Conservation (phyloP, 2,888 invertebrate genomes). For the Drosophila borborema region DNA sequence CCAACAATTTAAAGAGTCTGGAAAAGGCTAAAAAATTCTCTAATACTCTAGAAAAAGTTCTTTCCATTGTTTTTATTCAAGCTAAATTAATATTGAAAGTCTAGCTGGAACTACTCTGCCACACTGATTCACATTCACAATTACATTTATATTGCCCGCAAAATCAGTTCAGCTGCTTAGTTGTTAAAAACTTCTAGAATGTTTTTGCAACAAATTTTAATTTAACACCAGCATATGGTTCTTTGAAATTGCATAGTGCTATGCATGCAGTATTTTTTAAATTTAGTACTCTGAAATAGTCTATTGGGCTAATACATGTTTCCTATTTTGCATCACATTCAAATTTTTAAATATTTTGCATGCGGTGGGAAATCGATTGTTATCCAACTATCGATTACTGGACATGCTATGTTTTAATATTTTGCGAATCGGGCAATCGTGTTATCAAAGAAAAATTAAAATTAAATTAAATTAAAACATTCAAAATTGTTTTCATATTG, state of each 20-base stretch:
- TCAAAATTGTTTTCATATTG: not conserved
- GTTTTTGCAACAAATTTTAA: too few relatives aligned
- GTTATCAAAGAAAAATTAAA: not conserved
- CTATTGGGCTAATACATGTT: not conserved
- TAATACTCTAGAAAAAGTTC: not conserved
- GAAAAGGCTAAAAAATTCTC: not conserved
- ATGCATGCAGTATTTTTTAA: not conserved
- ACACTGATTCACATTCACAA: too few relatives aligned
- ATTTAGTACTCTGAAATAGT: not conserved
- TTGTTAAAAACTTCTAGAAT: too few relatives aligned
- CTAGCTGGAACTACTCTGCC: too few relatives aligned
- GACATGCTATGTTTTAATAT: not conserved
- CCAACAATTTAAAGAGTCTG: not conserved
- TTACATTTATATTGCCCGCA: too few relatives aligned
- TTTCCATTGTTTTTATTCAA: too few relatives aligned
- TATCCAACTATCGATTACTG: not conserved
- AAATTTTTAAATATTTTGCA: not conserved
- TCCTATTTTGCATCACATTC: not conserved
- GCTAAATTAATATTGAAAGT: too few relatives aligned
- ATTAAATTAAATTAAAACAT: too few relatives aligned
- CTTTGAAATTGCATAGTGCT: too few relatives aligned
- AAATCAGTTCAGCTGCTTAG: too few relatives aligned
- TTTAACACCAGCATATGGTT: too few relatives aligned
- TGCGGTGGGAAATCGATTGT: not conserved
- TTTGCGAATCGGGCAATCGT: not conserved